Evolutionary conservation across 2,888 invertebrate genomes (phyloP), one percentile per base, ranked within the genome.

Genomic region (Acanthacorydalis orientalis): DNA sequence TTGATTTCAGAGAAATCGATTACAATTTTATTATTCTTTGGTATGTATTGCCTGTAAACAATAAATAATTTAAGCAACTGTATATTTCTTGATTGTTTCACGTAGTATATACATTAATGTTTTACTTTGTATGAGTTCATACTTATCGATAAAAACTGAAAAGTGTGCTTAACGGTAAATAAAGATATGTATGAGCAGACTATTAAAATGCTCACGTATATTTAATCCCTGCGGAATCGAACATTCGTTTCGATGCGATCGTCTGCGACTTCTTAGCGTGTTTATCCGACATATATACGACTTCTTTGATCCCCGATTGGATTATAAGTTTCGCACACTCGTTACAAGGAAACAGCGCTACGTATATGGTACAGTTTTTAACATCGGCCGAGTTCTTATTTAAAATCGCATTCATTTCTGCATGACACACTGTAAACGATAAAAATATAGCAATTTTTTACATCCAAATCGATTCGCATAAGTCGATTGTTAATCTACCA

Each of bases 321-420:
- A 97, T 91, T 33, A 98, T 90, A 33, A 95, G 70, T 65, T 98
- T 98, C 0, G 96, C 89, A 68, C 97, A 98, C 64, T 96, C 95
- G 60, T 96, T 95, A 64, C 97, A 98, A 0, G 97, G 97, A 64
- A 96, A 97, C 14, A 93, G 66, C 0, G 82, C 84, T 0, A 92
- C 88, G 60, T 91, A 98, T 0, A 98, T 78, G 0, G 76, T 77
- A 59, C 91, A 90, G 52, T 79, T 76, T 54, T 77, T 78, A 0
- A 93, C 72, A 67, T 84, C 79, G 0, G 77, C 72, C 0, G 77
- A 72, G 62, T 90, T 92, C 63, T 84, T 90, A 63, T 97, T 97
- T 12, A 96, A 59, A 53, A 98, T 86, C 1, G 97, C 97, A 69
- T 98, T 98, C 69, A 95, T 77, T 71, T 98, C 97, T 2, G 97